A percentile compares a stretch with the other conserved stretches of the same genome.
phyloP scores from a whole-genome alignment of 2,113 vertebrate genomes.

The Aegypius monachus region DNA sequence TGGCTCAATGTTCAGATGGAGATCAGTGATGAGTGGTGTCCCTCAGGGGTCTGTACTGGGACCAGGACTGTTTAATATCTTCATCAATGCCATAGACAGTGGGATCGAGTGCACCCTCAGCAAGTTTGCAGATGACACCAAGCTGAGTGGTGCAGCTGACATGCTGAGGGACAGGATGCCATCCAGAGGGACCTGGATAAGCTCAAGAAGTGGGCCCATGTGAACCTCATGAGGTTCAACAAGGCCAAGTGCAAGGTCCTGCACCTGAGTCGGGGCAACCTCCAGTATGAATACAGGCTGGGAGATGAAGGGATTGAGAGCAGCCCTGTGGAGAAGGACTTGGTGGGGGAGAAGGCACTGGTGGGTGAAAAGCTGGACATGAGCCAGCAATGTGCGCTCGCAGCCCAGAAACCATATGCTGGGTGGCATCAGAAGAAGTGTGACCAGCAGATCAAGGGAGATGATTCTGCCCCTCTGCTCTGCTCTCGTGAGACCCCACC shows the following conservation, averaged over 20 bases:
- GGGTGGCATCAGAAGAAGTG: rapidly evolving
- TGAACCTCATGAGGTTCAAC: background rate
- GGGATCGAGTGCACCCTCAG: background rate
- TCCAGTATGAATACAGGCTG: rapidly evolving
- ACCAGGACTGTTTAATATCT: background rate
- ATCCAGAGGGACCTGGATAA: background rate
- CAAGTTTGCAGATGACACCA: background rate
- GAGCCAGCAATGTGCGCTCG: too few relatives aligned
- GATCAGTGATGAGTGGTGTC: background rate
- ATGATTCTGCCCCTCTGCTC: background rate
- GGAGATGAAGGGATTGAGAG: background rate
- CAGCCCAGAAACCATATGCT: background rate
- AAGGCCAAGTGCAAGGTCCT: background rate
- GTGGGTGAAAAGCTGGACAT: background rate
- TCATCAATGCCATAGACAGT: rapidly evolving
- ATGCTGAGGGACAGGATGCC: rapidly evolving
- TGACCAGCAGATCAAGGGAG: background rate
- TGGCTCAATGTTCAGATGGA: background rate
- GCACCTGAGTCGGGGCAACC: rapidly evolving
- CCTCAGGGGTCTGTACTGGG: background rate
- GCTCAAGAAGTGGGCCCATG: background rate
- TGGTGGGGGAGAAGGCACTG: too few relatives aligned
- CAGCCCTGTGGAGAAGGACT: background rate
- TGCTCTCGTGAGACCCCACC: too few relatives aligned
- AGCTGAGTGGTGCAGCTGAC: background rate